Evolutionary conservation across 2,888 invertebrate species (phyloP).

Genomic region (Xestia rhomboidea): DNA sequence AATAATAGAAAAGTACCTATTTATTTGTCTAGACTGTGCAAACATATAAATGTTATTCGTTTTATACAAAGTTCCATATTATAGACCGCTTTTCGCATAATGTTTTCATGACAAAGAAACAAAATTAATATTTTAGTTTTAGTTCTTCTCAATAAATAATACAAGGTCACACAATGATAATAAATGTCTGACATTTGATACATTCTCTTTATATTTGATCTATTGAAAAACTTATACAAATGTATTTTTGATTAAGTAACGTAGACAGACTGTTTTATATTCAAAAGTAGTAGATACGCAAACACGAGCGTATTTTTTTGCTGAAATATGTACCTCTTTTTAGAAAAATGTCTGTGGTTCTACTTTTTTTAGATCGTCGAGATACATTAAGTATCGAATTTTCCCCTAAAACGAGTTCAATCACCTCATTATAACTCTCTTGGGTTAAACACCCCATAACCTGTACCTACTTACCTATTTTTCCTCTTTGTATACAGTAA

Average conservation of each 20-base stretch:
- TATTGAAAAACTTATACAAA: constrained; percentile 19
- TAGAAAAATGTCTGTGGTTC: background rate
- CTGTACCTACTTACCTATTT: constrained; percentile 57
- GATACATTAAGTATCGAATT: constrained; percentile 20
- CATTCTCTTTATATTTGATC: constrained; percentile 16
- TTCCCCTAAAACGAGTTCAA: constrained; percentile 44
- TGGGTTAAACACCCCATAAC: constrained; percentile 42
- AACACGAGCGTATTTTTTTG: constrained; percentile 10
- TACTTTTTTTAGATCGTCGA: background rate
- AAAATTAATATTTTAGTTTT: constrained; percentile 32
- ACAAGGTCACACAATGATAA: constrained; percentile 28
- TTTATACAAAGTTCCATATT: background rate
- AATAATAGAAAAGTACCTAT: background rate
- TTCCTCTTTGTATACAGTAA: constrained; percentile 49
- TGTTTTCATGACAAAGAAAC: constrained; percentile 18
- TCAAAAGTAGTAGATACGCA: background rate
- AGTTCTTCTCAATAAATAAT: constrained; percentile 25
- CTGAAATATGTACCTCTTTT: background rate
- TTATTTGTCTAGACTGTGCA: background rate
- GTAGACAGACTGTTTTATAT: constrained; percentile 26
- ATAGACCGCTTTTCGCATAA: background rate
- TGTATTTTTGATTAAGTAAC: constrained; percentile 36
- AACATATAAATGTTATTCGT: constrained; percentile 25
- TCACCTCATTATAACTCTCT: constrained; percentile 40
- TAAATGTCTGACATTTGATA: constrained; percentile 12